phyloP scores from a whole-genome alignment of 1,140 invertebrate species.

The Drosophila ananassae region DNA sequence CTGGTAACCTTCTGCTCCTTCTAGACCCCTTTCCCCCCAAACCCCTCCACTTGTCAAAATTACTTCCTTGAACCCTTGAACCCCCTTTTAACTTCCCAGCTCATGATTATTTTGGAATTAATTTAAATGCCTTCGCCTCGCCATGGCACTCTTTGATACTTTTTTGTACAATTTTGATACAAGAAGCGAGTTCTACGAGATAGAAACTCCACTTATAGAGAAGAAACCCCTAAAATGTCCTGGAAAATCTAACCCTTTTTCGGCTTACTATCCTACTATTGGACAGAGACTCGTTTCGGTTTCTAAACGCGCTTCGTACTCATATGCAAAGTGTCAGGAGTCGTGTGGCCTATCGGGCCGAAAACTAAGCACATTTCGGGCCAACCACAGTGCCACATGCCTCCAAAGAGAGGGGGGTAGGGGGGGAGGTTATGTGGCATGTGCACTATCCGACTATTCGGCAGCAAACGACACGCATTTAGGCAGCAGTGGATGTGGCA shows the following conservation, averaged over 20 bases:
- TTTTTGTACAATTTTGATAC: no score
- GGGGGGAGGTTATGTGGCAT: background rate
- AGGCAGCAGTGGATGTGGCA: slow-evolving; percentile 44
- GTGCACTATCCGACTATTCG: slow-evolving; percentile 58
- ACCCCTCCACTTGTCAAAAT: background rate
- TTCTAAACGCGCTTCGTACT: background rate
- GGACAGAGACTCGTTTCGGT: background rate
- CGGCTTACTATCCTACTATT: background rate
- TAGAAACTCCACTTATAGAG: background rate
- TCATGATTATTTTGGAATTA: slow-evolving; percentile 80
- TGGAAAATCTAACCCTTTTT: background rate
- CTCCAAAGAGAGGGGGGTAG: background rate
- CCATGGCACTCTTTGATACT: no score
- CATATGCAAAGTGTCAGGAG: slow-evolving; percentile 3
- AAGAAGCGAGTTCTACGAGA: no score
- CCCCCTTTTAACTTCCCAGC: background rate
- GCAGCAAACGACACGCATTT: slow-evolving; percentile 66
- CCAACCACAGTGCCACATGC: slow-evolving; percentile 1
- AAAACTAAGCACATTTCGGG: slow-evolving; percentile 1
- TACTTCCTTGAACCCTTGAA: background rate
- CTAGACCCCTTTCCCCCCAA: background rate
- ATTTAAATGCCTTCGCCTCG: slow-evolving; percentile 47
- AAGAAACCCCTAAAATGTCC: background rate
- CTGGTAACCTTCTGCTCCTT: background rate
- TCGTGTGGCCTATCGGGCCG: slow-evolving; percentile 2